These are phyloP conservation scores for Diplodus puntazzo DNA, from an alignment of 2,797 vertebrate genomes.

Conservation along the genomic window DNA sequence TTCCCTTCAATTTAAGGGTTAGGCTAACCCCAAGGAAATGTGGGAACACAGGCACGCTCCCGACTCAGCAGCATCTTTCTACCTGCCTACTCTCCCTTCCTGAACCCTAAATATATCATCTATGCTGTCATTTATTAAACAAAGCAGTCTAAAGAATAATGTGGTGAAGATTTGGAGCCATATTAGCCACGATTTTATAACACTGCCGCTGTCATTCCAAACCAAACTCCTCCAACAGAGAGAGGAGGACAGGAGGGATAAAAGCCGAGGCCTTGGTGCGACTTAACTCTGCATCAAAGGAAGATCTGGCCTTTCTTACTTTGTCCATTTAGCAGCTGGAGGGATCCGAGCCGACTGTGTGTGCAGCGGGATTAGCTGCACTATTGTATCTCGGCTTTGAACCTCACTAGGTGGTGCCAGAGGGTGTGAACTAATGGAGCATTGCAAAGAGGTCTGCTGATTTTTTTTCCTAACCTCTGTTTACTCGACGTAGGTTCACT, in stretches of 20 bases:
- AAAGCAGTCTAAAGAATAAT: neutral
- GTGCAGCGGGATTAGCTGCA: conserved; percentile 66
- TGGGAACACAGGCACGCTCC: too few relatives aligned
- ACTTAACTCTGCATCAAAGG: conserved; percentile 71
- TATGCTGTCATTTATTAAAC: neutral
- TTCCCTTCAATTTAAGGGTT: too few relatives aligned
- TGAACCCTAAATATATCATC: neutral
- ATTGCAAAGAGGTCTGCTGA: conserved; percentile 62
- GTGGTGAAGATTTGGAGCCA: neutral
- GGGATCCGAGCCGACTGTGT: conserved; percentile 29
- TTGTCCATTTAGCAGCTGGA: conserved; percentile 67
- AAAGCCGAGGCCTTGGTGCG: conserved; percentile 32
- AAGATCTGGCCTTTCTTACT: conserved; percentile 58
- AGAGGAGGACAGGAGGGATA: conserved; percentile 19
- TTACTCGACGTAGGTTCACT: conserved; percentile 53
- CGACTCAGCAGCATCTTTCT: too few relatives aligned
- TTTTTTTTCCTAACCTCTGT: conserved; percentile 47
- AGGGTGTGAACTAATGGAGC: conserved; percentile 71
- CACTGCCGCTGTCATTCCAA: conserved; percentile 8
- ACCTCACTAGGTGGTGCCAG: conserved; percentile 80
- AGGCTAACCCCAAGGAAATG: too few relatives aligned
- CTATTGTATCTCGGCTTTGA: conserved; percentile 73
- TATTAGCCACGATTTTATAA: conserved; percentile 3
- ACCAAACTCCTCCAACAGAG: conserved; percentile 21
- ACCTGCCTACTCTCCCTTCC: too few relatives aligned